phyloP scores from a whole-genome alignment of 2,113 vertebrate species.

The Sinocyclocheilus grahami region DNA sequence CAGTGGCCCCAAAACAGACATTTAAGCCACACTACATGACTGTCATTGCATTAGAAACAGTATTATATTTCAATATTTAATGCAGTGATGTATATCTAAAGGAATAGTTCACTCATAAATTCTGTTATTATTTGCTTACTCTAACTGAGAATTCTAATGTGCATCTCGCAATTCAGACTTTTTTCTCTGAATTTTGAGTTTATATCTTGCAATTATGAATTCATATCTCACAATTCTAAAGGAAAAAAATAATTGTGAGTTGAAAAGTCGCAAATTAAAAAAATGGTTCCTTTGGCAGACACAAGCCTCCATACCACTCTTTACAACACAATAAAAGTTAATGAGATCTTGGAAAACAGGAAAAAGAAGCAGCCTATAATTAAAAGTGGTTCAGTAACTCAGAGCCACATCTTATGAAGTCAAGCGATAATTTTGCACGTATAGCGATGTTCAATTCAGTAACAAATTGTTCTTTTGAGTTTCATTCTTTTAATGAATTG shows the following conservation, averaged over 20 bases:
- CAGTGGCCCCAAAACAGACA: not conserved
- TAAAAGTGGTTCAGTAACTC: not conserved
- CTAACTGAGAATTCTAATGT: no score
- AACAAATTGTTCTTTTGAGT: not conserved
- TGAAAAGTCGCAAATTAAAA: no score
- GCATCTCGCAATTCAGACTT: no score
- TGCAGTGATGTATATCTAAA: not conserved
- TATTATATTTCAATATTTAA: not conserved
- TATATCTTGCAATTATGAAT: no score
- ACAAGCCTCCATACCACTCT: no score
- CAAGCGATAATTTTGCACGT: not conserved
- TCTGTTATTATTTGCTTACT: no score
- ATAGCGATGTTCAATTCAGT: not conserved
- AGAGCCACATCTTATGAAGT: not conserved
- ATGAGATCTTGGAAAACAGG: not conserved
- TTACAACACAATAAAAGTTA: not conserved
- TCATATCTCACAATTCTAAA: no score
- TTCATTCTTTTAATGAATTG: not conserved
- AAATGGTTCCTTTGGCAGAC: no score
- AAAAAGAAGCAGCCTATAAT: not conserved
- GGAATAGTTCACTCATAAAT: no score
- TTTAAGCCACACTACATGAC: not conserved
- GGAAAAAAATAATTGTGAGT: no score
- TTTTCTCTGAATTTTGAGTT: not conserved
- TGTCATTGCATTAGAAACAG: not conserved